phyloP scores from a whole-genome alignment of 92 coral and sea anemone species.

The Actinernus sp. region DNA sequence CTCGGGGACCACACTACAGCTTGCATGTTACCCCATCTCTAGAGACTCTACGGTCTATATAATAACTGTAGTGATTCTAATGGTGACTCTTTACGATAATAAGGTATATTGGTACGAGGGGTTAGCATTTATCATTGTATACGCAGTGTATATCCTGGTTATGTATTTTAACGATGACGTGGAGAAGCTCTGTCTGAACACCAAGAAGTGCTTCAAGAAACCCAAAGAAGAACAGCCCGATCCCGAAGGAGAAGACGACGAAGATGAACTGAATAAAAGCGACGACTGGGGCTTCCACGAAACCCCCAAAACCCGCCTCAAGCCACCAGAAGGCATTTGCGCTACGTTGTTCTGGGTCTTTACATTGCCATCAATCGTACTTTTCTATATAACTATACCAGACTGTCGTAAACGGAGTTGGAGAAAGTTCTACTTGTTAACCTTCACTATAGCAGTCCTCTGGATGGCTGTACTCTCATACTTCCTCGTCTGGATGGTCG shows the following conservation, averaged over 20 bases:
- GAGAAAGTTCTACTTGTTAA: constrained; percentile 88
- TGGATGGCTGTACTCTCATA: constrained; percentile 99
- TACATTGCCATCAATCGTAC: constrained; percentile 79
- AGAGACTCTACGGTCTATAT: constrained; percentile 90
- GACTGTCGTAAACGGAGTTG: constrained; percentile 88
- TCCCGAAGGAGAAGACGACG: constrained; percentile 20
- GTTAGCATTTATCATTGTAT: constrained; percentile 70
- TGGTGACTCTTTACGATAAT: constrained; percentile 84
- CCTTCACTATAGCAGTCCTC: constrained; percentile 82
- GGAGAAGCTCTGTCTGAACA: constrained; percentile 52
- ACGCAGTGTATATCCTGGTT: constrained; percentile 77
- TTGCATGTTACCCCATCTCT: constrained; percentile 88
- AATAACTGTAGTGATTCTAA: constrained; percentile 76
- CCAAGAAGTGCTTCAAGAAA: constrained; percentile 22
- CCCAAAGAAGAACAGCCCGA: constrained; percentile 8
- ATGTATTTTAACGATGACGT: constrained; percentile 80
- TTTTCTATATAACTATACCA: constrained; percentile 88
- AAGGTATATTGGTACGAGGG: constrained; percentile 98
- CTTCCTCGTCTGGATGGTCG: constrained; percentile 98
- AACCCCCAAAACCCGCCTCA: constrained; percentile 48
- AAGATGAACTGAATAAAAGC: constrained; percentile 21
- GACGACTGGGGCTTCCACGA: constrained; percentile 62
- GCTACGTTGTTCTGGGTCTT: constrained; percentile 78
- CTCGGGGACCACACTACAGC: constrained; percentile 71
- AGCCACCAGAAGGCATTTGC: constrained; percentile 63